Percentiles rank a stretch among this genome's conserved stretches.
Conservation (phyloP, 1,140 invertebrate species). For the Platorchestia sp. region DNA sequence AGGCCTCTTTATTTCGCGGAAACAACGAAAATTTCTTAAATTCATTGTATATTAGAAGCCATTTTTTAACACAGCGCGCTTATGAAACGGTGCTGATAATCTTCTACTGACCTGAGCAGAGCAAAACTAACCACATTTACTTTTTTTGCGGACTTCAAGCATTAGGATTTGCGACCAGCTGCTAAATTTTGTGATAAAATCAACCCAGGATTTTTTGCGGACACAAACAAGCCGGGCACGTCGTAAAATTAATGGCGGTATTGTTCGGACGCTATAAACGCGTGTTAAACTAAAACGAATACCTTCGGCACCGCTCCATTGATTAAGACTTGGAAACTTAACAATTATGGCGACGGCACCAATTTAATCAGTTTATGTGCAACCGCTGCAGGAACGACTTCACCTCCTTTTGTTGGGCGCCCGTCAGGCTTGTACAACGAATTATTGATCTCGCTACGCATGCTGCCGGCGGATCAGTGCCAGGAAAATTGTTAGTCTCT, state of each 20-base stretch:
- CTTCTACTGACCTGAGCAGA: background rate
- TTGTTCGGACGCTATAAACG: background rate
- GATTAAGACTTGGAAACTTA: conserved; percentile 2
- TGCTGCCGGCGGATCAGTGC: background rate
- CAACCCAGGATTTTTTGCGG: background rate
- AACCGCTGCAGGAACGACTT: background rate
- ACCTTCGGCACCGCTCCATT: background rate
- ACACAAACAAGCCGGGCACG: background rate
- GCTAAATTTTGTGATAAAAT: conserved; percentile 10
- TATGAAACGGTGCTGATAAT: background rate
- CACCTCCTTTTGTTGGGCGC: background rate
- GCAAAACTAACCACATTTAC: background rate
- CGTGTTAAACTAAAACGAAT: conserved; percentile 9
- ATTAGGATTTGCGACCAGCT: background rate
- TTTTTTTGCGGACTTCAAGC: background rate
- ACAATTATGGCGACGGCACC: conserved; percentile 5
- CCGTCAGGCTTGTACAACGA: background rate
- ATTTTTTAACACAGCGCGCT: background rate
- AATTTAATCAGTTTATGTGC: background rate
- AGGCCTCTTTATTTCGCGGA: background rate
- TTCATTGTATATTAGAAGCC: background rate
- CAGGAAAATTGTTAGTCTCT: background rate
- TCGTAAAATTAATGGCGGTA: conserved; percentile 1
- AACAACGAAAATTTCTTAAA: background rate
- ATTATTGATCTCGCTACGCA: background rate